Base-by-base conservation (phyloP, 2,113 vertebrate genomes). In the Hemicordylus capensis region DNA sequence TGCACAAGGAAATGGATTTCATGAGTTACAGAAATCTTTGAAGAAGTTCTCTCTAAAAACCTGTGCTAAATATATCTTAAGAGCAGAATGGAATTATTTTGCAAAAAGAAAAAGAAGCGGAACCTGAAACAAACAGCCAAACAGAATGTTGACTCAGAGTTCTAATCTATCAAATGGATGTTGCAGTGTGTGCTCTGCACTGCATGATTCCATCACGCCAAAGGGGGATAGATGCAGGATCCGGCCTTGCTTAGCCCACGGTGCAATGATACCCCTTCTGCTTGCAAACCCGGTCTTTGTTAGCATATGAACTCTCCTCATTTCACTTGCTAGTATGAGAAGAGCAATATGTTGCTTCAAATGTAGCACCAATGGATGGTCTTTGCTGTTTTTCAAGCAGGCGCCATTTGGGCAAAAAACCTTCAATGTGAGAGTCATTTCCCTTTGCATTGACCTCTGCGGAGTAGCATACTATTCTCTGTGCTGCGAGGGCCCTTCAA, bases 1-100 rank as follows among this genome's bases (percentile, higher is more conserved):
- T 93, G 86, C 89, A 85, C 69, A 5, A 80, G 85, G 92, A 94
- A 93, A 91, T 85, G 87, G 76, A 78, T 84, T 92, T 88, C 61
- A 74, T 89, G 81, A 67, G 4, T 69, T 61, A 78, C 44, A 89
- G 86, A 81, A 76, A 64, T 34, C 76, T 70, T 86, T 64, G 58
- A 75, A 86, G 93, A 89, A 84, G 80, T 86, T 80, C 75, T 89
- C 84, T 74, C 44, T 72, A 78, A 93, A 92, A 81, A 79, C 51
- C 22, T 64, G 87, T 82, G 42, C 88, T 91, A 87, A 91, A 88
- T 89, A 87, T 48, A 90, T 80, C 85, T 84, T 79, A 81, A 81
- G 59, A 90, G 59, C 85, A 91, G 76, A 84, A 70, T 51, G 69
- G 75, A n/a, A 69, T 79, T 87, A 85, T 90, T 87, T 86, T 91